phyloP scores from a whole-genome alignment of 2,113 vertebrate genomes.

The Neomonachus schauinslandi region DNA sequence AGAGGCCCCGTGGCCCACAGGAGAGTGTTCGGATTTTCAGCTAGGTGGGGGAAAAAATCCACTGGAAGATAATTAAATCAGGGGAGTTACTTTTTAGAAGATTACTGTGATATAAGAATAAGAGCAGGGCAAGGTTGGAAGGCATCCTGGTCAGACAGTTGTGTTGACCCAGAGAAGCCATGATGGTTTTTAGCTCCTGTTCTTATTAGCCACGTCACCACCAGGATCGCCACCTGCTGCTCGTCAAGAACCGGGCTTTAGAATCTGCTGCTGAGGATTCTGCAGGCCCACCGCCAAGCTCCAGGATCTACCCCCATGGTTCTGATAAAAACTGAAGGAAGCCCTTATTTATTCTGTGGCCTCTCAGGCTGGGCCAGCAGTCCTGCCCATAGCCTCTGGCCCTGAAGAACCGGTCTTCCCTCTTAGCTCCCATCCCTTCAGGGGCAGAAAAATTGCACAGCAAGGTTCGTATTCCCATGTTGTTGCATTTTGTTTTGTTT shows the following conservation, averaged over 20 bases:
- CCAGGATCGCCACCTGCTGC: neutral
- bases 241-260: neutral
- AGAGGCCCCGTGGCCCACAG: neutral
- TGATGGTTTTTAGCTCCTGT: neutral
- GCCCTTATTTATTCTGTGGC: neutral
- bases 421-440: neutral
- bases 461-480: neutral
- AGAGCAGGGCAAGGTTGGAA: neutral
- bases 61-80: neutral
- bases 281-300: neutral
- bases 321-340: neutral
- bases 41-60: neutral
- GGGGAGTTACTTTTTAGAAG: neutral
- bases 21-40: neutral
- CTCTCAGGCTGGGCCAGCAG: neutral
- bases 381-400: neutral
- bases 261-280: neutral
- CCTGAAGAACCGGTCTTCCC: neutral
- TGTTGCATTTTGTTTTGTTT: neutral
- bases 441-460: neutral
- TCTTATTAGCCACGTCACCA: neutral
- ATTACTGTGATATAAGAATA: neutral
- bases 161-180: neutral
- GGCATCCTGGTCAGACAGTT: neutral
- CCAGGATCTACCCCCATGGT: neutral